Evolutionary conservation across 2,888 invertebrate genomes (phyloP).

Genomic region (Parnassius mnemosyne): DNA sequence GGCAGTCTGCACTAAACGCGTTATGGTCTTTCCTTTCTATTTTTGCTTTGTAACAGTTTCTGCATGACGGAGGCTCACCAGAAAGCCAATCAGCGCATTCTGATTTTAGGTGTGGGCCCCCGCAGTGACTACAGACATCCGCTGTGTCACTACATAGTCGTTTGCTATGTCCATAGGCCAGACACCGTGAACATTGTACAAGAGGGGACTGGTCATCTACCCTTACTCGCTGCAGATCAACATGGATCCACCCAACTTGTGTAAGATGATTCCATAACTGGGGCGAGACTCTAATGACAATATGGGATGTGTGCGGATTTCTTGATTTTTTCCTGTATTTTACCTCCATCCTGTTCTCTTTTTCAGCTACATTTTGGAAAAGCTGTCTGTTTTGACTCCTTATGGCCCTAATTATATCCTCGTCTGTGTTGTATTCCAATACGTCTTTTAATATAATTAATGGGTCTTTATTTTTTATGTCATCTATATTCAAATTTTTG

Average conservation of each 20-base stretch:
- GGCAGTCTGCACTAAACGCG: too few species aligned
- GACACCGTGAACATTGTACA: too few species aligned
- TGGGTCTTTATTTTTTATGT: neutral
- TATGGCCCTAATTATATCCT: too few species aligned
- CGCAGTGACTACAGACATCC: neutral
- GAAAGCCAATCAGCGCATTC: constrained; percentile 2
- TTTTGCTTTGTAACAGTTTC: neutral
- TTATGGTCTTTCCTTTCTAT: too few species aligned
- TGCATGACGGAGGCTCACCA: neutral
- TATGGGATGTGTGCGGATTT: neutral
- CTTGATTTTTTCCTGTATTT: neutral
- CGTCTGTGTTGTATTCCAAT: neutral
- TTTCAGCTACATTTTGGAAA: neutral
- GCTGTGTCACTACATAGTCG: neutral
- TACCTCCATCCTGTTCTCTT: neutral
- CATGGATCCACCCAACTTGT: too few species aligned
- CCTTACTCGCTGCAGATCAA: too few species aligned
- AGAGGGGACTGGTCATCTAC: too few species aligned
- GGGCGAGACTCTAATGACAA: neutral
- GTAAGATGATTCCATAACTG: neutral
- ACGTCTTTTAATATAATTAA: neutral
- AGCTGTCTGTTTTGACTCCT: too few species aligned
- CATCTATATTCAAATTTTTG: too few species aligned
- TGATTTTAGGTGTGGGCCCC: constrained; percentile 1
- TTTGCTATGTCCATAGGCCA: too few species aligned